phyloP scores from a whole-genome alignment of 2,113 vertebrate species.

The Pterocles burchelli region DNA sequence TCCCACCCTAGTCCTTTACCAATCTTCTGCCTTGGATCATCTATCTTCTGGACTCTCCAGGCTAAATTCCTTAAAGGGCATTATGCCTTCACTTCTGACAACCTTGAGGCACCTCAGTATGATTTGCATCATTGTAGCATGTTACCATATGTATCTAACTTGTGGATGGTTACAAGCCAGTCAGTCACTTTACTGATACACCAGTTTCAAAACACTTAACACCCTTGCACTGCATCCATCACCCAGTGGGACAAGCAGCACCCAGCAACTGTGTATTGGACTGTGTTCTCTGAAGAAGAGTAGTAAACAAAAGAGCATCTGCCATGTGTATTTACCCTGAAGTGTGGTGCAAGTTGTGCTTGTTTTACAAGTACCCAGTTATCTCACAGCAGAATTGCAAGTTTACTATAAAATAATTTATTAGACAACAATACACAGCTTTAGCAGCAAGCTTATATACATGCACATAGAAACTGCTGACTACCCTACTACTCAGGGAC shows the following conservation, averaged over 20 bases:
- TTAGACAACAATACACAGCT: slow-evolving; percentile 70
- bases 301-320: fast-evolving
- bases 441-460: slow-evolving; percentile 72
- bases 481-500: slow-evolving; percentile 61
- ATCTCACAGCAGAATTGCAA: not conserved
- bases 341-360: fast-evolving
- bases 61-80: fast-evolving
- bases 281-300: fast-evolving
- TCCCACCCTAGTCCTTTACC: fast-evolving
- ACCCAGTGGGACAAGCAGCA: fast-evolving
- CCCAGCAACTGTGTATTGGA: no score
- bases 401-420: slow-evolving; percentile 85
- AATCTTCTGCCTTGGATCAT: fast-evolving
- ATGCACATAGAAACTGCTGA: slow-evolving; percentile 42
- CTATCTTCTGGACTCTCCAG: fast-evolving
- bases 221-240: fast-evolving
- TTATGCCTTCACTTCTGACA: fast-evolving
- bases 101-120: fast-evolving
- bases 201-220: no score
- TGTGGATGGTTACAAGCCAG: no score
- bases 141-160: fast-evolving
- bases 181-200: no score
- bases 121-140: fast-evolving
- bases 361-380: not conserved
- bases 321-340: fast-evolving